Evolutionary conservation across 1,140 invertebrate species (phyloP), one percentile per base, ranked within the genome.

Genomic region (Brachionus plicatilis): DNA sequence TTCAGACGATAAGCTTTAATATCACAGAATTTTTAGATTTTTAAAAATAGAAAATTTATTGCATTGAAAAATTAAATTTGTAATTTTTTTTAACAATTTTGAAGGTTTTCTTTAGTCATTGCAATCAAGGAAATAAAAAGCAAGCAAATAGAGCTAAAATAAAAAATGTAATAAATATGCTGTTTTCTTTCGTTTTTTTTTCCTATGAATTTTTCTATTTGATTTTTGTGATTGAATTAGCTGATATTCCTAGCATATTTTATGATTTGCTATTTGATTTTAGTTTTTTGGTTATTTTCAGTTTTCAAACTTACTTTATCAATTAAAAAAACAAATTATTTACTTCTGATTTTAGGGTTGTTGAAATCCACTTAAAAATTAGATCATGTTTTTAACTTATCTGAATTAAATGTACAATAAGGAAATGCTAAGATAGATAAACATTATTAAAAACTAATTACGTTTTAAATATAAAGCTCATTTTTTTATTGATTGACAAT

Each of bases 81-180:
- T 47, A 47, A 45, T 1, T 47, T 17, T 72, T 72, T 72, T 45
- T 20, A n/a, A 29, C 17, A 72, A 17, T 43, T 72, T 43, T 43
- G n/a, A 43, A 9, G 9, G 24, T 68, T 68, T 72, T 72, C 33
- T 17, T 20, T 43, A 43, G 41, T 72, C 20, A 17, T 43, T 43
- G 20, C 17, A 72, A 72, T 72, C 68, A 72, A 72, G 68, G 68
- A 72, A 72, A 72, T 72, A 43, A 43, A 43, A n/a, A 72, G 37
- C 37, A 43, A 72, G 37, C 68, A 72, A 72, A 43, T 33, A 72
- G 43, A 72, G 17, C n/a, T 37, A 43, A 20, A 20, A 41, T 37
- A 37, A 43, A 43, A 72, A 72, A 72, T 72, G 37, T 72, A 72
- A 72, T 72, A 72, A 72, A 72, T 72, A 72, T 72, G 68, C 4